These are phyloP conservation scores for Aldrovandia affinis DNA, from an alignment of 2,797 vertebrate species.

Conservation along the genomic window DNA sequence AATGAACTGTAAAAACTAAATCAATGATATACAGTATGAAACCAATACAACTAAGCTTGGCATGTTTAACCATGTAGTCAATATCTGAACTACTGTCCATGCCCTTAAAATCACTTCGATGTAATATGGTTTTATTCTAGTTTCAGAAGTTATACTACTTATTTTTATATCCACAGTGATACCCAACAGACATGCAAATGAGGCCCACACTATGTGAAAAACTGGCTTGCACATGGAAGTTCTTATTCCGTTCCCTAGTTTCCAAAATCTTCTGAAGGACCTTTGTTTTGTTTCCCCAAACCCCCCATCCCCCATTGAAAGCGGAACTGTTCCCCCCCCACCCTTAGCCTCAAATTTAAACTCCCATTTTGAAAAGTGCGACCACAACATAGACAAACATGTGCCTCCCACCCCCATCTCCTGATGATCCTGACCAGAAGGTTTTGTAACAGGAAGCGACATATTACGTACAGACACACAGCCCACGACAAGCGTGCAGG, in stretches of 20 bases:
- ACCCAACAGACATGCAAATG: not conserved
- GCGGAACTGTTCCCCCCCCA: slow-evolving; percentile 37
- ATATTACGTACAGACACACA: slow-evolving; percentile 27
- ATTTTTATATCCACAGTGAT: not conserved
- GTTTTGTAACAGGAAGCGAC: slow-evolving; percentile 42
- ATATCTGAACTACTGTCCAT: not conserved
- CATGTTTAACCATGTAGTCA: not conserved
- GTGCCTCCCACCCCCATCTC: slow-evolving; percentile 39
- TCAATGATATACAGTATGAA: not conserved
- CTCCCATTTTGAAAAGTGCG: slow-evolving; percentile 35
- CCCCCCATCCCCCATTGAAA: slow-evolving; percentile 6
- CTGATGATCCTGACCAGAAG: slow-evolving; percentile 37
- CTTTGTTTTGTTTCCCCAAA: not conserved
- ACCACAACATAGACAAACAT: slow-evolving; percentile 50
- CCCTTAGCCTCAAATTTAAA: slow-evolving; percentile 37
- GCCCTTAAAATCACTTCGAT: not conserved
- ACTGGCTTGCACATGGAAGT: not conserved
- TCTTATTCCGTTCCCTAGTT: not conserved
- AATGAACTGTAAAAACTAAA: no score
- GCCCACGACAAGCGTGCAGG: not conserved
- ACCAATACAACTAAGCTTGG: not conserved
- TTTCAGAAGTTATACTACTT: not conserved
- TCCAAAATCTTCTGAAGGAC: slow-evolving; percentile 22
- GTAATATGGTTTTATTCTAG: not conserved
- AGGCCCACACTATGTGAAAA: not conserved